These are phyloP conservation scores for Machaerirhynchus nigripectus DNA, from an alignment of 2,113 vertebrate genomes.

Conservation along the genomic window DNA sequence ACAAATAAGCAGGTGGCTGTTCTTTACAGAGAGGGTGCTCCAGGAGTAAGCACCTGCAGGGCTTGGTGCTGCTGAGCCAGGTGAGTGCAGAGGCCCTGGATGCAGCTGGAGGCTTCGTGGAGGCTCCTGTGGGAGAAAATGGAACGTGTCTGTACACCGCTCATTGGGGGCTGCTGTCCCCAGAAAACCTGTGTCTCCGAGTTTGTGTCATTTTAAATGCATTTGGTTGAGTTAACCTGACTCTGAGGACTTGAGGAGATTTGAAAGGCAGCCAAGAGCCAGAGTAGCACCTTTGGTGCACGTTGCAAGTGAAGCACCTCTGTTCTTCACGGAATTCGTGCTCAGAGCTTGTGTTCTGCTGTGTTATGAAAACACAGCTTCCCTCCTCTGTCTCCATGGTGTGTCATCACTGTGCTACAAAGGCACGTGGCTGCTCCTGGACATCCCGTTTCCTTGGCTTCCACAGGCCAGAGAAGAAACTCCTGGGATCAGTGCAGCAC, in stretches of 20 bases:
- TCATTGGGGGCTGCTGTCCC: not conserved
- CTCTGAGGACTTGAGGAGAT: not conserved
- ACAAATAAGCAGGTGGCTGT: not conserved
- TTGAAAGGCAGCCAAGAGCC: not conserved
- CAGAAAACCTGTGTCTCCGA: not conserved
- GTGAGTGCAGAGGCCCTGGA: not conserved
- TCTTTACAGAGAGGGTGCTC: not conserved
- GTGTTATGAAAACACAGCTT: accelerated
- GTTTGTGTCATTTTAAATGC: not conserved
- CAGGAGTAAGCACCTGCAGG: not conserved
- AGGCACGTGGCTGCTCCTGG: not conserved
- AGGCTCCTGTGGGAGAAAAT: not conserved
- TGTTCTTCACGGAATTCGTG: not conserved
- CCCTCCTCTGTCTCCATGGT: accelerated
- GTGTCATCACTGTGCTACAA: accelerated
- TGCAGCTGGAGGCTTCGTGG: not conserved
- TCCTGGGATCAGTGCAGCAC: not conserved
- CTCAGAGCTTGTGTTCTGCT: not conserved
- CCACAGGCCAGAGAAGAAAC: not conserved
- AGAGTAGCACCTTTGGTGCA: not conserved
- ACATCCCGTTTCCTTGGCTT: not conserved
- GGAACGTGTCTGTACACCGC: accelerated
- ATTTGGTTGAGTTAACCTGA: not conserved
- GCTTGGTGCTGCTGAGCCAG: not conserved
- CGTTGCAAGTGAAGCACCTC: not conserved